Evolutionary conservation across 2,113 vertebrate species (phyloP), one percentile per base, ranked within the genome.

Genomic region (Malaclemys terrapin): DNA sequence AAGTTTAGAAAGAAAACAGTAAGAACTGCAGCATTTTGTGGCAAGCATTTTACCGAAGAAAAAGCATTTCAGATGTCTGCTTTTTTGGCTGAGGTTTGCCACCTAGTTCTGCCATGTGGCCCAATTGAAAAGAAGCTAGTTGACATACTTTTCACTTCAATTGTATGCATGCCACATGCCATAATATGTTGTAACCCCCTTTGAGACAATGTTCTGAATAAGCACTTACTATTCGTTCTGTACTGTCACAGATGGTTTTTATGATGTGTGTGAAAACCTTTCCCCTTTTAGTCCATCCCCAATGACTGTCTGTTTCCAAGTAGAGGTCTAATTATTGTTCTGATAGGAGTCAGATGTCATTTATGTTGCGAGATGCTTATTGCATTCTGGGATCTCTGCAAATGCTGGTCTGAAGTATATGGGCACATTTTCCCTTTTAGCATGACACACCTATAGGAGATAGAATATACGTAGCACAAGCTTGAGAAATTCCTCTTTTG

Each of bases 311-410:
- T 75, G 24, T 10, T 91, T 97, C 87, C 62, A 96, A 96, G 90
- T 85, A 91, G 87, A 95, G 94, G 80, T 89, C 92, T 89, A 95
- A 90, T 91, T 91, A 84, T 81, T 92, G 91, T 90, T 94, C 94
- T 88, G 88, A 84, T 20, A 5, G 87, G 92, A 96, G 91, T 87
- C 93, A 95, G 93, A 53, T 88, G 75, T 93, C 88, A 95, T 86
- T 95, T 80, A 87, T 56, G 20, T 52, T 45, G 93, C 91, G 56
- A 84, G 62, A 14, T 94, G 5, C 31, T 82, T 83, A 24, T 50
- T 25, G 0, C 72, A 56, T 84, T 93, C 59, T 86, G 62, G 82
- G 56, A 83, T 94, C 89, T 88, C 91, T 83, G 57, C 85, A 88
- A 95, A n/a, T 85, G 83, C 56, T 84, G 53, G 10, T 22, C 35